A percentile compares a stretch with the other conserved stretches of the same genome.
phyloP scores from a whole-genome alignment of 2,113 vertebrate species.

The Ammodytes marinus region DNA sequence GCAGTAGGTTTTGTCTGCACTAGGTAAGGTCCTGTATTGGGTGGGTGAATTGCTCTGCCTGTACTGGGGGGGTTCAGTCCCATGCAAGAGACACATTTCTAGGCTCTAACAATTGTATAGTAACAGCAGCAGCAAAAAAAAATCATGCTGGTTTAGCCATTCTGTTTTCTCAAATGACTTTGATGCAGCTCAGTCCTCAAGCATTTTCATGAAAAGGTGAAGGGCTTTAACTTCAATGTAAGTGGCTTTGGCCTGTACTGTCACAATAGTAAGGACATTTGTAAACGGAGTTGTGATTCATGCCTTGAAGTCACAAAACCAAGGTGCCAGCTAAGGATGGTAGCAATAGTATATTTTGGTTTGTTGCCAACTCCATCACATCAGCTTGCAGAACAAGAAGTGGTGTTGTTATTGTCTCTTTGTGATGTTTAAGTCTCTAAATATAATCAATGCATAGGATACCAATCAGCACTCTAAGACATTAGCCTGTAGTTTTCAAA shows the following conservation, averaged over 20 bases:
- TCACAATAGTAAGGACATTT: constrained; percentile 15
- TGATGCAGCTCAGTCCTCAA: constrained; percentile 24
- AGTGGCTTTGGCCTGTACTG: constrained; percentile 1
- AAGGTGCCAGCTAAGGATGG: neutral
- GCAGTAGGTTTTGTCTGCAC: constrained; percentile 23
- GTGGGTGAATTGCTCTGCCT: constrained; percentile 32
- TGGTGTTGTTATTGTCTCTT: neutral
- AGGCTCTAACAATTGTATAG: constrained; percentile 31
- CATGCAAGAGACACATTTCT: constrained; percentile 42
- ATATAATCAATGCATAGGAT: neutral
- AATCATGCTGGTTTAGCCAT: constrained; percentile 1
- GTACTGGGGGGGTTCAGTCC: constrained; percentile 12
- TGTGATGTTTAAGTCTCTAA: neutral
- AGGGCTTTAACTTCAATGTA: constrained; percentile 23
- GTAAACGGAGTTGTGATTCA: constrained; percentile 1
- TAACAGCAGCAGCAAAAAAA: constrained; percentile 12
- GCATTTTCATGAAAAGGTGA: constrained; percentile 26
- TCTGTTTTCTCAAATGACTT: constrained; percentile 19
- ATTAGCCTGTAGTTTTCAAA: neutral
- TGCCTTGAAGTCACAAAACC: constrained; percentile 9
- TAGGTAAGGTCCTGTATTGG: constrained; percentile 22
- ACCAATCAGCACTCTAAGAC: neutral
- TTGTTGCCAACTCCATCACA: constrained; percentile 4
- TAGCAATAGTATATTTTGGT: neutral
- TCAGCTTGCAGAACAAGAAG: constrained; percentile 1